Conservation (phyloP, 2,888 invertebrate species). For the Lacanobia oleracea region DNA sequence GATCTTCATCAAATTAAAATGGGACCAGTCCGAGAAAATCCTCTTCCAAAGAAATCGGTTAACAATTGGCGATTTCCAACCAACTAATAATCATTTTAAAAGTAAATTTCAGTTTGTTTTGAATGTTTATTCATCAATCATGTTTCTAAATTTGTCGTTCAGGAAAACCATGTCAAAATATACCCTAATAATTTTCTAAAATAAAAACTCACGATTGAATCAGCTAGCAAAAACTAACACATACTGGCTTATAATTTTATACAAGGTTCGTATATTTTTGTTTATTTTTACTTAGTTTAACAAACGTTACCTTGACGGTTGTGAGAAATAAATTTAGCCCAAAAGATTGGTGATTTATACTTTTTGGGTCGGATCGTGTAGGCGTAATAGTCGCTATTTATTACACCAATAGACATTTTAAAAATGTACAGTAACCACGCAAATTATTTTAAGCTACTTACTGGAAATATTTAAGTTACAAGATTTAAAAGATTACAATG, state of each 20-base stretch:
- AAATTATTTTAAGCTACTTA: background rate
- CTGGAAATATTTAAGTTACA: background rate
- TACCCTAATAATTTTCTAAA: no score
- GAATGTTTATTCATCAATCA: no score
- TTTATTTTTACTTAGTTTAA: background rate
- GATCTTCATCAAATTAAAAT: no score
- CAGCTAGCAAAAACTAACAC: no score
- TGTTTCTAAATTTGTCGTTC: no score
- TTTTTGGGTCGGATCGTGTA: conserved; percentile 6
- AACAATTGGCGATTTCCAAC: no score
- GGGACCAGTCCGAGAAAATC: no score
- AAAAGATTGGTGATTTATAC: conserved; percentile 4
- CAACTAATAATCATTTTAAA: no score
- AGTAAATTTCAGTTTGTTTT: no score
- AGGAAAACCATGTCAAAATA: no score
- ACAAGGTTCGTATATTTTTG: background rate
- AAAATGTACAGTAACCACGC: conserved; percentile 14
- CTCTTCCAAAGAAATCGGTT: no score
- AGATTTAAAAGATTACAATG: background rate
- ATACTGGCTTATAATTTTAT: background rate
- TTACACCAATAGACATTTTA: conserved; percentile 4
- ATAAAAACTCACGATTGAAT: no score
- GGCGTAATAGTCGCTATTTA: conserved; percentile 29
- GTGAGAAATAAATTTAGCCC: conserved; percentile 12
- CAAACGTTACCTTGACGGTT: background rate